A percentile compares a stretch with the other conserved stretches of the same genome.
Conservation (phyloP, 2,113 vertebrate species). For the Phoenicopterus ruber region DNA sequence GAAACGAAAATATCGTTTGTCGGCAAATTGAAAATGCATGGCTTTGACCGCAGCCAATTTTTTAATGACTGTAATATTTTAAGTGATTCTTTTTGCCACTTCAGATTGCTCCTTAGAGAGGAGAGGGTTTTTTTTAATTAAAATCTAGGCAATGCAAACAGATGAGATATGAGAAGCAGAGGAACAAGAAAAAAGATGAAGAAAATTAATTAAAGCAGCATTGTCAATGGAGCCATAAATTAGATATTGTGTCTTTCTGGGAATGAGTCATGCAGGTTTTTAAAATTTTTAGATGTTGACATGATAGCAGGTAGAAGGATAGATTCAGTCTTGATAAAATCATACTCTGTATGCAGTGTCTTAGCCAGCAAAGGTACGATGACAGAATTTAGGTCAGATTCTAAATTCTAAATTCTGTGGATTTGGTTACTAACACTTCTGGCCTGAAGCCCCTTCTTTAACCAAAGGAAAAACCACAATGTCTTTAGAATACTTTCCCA, state of each 20-base stretch:
- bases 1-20: constrained; percentile 75
- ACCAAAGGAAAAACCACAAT: background rate
- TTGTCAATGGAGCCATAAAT: constrained; percentile 70
- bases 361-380: background rate
- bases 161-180: constrained; percentile 71
- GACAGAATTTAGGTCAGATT: background rate
- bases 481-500: background rate
- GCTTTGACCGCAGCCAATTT: constrained; percentile 73
- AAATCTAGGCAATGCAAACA: constrained; percentile 78
- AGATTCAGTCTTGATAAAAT: background rate
- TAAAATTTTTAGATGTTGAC: constrained; percentile 8
- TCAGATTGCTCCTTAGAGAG: constrained; percentile 78
- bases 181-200: constrained; percentile 72
- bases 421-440: background rate
- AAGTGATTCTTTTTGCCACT: constrained; percentile 83
- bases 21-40: constrained; percentile 78
- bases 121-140: constrained; percentile 75
- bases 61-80: constrained; percentile 85
- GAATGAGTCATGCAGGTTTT: constrained; percentile 27
- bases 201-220: constrained; percentile 77
- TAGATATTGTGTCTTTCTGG: constrained; percentile 57
- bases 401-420: background rate
- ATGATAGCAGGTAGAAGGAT: background rate
- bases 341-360: background rate
- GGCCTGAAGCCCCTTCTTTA: background rate